phyloP scores from a whole-genome alignment of 2,113 vertebrate species.

The Poeciliopsis retropinna region DNA sequence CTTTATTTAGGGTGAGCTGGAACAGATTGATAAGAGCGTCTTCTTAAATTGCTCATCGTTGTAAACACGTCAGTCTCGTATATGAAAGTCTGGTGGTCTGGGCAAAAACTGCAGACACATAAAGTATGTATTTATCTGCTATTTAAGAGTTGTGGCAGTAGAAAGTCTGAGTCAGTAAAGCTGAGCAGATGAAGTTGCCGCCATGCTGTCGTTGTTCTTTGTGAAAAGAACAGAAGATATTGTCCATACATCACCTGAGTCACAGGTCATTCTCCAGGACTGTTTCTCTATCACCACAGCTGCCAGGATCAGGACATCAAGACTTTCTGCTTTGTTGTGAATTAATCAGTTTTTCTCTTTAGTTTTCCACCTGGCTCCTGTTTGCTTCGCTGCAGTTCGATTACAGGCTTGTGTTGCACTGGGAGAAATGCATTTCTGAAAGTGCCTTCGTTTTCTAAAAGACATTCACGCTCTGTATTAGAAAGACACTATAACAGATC shows the following conservation, averaged over 20 bases:
- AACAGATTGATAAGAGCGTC: constrained; percentile 35
- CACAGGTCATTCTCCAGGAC: background rate
- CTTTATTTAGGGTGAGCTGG: constrained; percentile 24
- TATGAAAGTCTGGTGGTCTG: constrained; percentile 21
- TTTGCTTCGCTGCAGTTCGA: constrained; percentile 13
- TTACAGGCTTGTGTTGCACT: constrained; percentile 15
- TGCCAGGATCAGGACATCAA: background rate
- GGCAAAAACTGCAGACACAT: constrained; percentile 31
- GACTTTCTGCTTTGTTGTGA: constrained; percentile 2
- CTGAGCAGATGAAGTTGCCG: constrained; percentile 44
- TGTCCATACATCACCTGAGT: constrained; percentile 9
- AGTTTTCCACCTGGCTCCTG: constrained; percentile 18
- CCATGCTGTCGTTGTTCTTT: constrained; percentile 46
- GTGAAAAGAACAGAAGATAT: constrained; percentile 28
- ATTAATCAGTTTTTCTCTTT: constrained; percentile 25
- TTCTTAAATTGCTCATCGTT: constrained; percentile 36
- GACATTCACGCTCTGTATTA: background rate
- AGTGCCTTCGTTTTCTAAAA: background rate
- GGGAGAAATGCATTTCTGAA: constrained; percentile 27
- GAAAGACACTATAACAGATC: background rate
- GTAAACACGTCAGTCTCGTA: constrained; percentile 15
- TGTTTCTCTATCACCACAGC: constrained; percentile 37
- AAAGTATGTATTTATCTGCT: constrained; percentile 39
- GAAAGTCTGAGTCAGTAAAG: constrained; percentile 54
- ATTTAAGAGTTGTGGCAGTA: constrained; percentile 19